These are phyloP conservation scores for Artemisiospiza belli DNA, from an alignment of 2,113 vertebrate species.

Conservation along the genomic window DNA sequence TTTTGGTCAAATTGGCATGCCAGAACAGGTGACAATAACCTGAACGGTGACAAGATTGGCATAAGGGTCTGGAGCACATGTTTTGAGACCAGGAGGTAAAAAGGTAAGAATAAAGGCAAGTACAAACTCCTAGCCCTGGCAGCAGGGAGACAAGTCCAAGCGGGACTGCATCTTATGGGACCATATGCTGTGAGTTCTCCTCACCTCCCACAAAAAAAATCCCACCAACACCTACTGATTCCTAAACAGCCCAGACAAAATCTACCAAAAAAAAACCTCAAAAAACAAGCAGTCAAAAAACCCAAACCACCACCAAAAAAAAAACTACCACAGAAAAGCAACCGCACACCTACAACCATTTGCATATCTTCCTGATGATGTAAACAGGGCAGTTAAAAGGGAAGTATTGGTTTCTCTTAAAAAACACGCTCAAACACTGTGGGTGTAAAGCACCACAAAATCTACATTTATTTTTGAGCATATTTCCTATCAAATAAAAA, in stretches of 20 bases:
- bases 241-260: not conserved
- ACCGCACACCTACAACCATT: not conserved
- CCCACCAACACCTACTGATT: not conserved
- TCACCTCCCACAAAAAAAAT: not conserved
- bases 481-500: not conserved
- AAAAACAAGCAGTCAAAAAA: not conserved
- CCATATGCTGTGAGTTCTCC: not conserved
- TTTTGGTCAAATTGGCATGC: not conserved
- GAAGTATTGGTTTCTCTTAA: not conserved
- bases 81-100: not conserved
- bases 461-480: not conserved
- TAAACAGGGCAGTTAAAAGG: not conserved
- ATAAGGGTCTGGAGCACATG: not conserved
- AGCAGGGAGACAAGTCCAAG: not conserved
- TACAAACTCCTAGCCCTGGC: rapidly evolving
- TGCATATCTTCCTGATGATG: not conserved
- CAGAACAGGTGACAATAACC: not conserved
- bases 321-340: not conserved
- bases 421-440: not conserved
- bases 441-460: not conserved
- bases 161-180: rapidly evolving
- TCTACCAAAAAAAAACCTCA: not conserved
- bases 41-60: not conserved
- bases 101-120: not conserved
- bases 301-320: not conserved